These are phyloP conservation scores for Spinus olivaceus DNA, from an alignment of 2,797 vertebrate species.

Conservation along the genomic window DNA sequence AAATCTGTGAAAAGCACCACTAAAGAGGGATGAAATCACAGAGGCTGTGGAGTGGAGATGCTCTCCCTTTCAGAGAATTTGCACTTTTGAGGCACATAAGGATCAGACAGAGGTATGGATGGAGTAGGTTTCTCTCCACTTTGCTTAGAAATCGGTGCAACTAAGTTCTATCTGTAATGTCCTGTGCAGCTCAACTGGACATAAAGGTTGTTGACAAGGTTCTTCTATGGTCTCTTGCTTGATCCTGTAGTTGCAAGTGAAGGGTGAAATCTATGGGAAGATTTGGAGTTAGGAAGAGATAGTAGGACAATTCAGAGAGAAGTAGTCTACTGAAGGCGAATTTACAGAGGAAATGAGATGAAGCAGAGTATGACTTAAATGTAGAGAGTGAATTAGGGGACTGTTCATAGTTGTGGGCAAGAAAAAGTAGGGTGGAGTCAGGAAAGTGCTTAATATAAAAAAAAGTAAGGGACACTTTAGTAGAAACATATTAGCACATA, in stretches of 20 bases:
- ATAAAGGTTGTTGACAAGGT: not conserved
- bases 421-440: not conserved
- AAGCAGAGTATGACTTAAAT: not conserved
- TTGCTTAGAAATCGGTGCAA: not conserved
- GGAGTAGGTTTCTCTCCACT: not conserved
- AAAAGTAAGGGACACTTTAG: not conserved
- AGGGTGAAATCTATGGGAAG: not conserved
- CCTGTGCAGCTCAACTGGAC: not conserved
- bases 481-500: not conserved
- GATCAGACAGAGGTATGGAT: not conserved
- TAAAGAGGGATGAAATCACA: not conserved
- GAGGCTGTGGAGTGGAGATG: not conserved
- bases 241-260: not conserved
- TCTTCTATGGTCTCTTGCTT: not conserved
- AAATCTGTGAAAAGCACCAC: not conserved
- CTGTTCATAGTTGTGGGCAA: not conserved
- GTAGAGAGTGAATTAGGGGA: not conserved
- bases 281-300: not conserved
- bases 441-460: not conserved
- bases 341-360: not conserved
- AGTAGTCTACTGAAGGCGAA: not conserved
- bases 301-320: not conserved
- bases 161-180: not conserved
- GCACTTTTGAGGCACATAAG: not conserved
- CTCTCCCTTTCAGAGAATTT: not conserved